Evolutionary conservation across 2,797 vertebrate species (phyloP).

Genomic region (Diplodus puntazzo): DNA sequence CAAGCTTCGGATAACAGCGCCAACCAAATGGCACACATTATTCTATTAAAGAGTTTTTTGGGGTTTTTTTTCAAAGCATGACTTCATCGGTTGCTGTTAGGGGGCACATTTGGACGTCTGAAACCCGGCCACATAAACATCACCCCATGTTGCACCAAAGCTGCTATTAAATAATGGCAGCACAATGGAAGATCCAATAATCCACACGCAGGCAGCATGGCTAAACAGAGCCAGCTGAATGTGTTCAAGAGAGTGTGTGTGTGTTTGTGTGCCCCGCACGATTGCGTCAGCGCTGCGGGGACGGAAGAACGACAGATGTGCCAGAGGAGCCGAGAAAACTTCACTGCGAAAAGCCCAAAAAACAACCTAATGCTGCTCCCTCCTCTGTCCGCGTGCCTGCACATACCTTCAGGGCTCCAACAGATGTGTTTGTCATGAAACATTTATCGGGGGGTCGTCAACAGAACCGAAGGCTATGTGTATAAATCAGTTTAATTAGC

Average conservation of each 20-base stretch:
- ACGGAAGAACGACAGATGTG: conserved; percentile 65
- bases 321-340: conserved; percentile 48
- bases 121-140: conserved; percentile 34
- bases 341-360: conserved; percentile 10
- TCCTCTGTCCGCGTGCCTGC: background rate
- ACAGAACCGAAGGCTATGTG: background rate
- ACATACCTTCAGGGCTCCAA: conserved; percentile 39
- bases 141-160: conserved; percentile 27
- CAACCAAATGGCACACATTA: conserved; percentile 16
- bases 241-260: conserved; percentile 18
- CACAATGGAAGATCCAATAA: conserved; percentile 45
- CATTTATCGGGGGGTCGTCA: conserved; percentile 41
- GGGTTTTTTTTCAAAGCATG: conserved; percentile 16
- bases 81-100: conserved; percentile 28
- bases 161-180: conserved; percentile 51
- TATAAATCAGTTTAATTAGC: conserved; percentile 38
- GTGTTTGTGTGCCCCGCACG: conserved; percentile 40
- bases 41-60: background rate
- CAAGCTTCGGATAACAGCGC: background rate
- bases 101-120: conserved; percentile 16
- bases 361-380: background rate
- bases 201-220: conserved; percentile 49
- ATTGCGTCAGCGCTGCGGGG: conserved; percentile 59
- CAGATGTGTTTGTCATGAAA: conserved; percentile 68
- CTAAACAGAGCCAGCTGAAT: conserved; percentile 62